A percentile compares a stretch with the other conserved stretches of the same genome.
These are phyloP conservation scores for Leucania comma DNA, from an alignment of 2,888 invertebrate genomes.

Conservation along the genomic window DNA sequence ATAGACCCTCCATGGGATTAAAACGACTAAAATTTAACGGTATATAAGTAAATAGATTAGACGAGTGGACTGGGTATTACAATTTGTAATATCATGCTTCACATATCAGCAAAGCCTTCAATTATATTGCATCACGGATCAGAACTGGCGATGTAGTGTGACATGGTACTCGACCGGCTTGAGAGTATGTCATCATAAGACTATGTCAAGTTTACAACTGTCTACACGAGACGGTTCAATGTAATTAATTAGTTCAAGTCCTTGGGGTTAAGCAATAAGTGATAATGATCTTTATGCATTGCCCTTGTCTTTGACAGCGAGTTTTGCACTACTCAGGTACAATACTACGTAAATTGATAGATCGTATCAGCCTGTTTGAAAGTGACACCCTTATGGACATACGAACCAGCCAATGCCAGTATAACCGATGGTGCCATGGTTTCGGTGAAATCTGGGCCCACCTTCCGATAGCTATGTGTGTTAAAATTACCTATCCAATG, in stretches of 20 bases:
- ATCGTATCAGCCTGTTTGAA: not conserved
- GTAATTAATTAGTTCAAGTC: slow-evolving; percentile 60
- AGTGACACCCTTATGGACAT: not conserved
- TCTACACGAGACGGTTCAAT: slow-evolving; percentile 44
- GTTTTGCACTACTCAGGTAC: slow-evolving; percentile 2
- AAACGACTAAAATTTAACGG: no score
- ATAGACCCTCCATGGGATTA: no score
- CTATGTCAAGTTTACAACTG: slow-evolving; percentile 65
- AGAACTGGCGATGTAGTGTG: slow-evolving; percentile 26
- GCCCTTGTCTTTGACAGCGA: slow-evolving; percentile 31
- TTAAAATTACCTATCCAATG: no score
- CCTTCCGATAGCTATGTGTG: no score
- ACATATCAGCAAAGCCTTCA: slow-evolving; percentile 40
- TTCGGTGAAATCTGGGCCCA: no score
- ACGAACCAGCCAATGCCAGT: no score
- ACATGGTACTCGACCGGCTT: slow-evolving; percentile 47
- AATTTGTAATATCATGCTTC: slow-evolving; percentile 48
- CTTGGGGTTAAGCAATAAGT: slow-evolving; percentile 35
- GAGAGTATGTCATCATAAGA: slow-evolving; percentile 43
- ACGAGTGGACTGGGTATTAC: slow-evolving; percentile 48
- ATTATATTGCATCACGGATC: slow-evolving; percentile 51
- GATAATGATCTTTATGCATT: slow-evolving; percentile 51
- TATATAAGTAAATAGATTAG: slow-evolving; percentile 39
- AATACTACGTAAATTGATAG: slow-evolving; percentile 10
- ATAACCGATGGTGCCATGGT: no score